Evolutionary conservation across 2,888 invertebrate species (phyloP).

Genomic region (Blastobasis adustella): DNA sequence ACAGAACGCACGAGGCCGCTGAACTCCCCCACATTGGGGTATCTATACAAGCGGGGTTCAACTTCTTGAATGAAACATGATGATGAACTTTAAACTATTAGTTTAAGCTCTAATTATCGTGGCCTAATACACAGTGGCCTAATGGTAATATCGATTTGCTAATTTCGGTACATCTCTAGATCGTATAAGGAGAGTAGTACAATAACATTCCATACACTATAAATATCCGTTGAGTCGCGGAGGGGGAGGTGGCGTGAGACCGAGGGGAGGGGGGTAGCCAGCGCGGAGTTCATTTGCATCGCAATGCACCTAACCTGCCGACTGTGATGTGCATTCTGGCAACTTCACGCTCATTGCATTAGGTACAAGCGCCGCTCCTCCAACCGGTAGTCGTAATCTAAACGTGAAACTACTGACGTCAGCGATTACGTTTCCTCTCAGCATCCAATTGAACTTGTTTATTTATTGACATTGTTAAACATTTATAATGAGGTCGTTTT

Average conservation of each 20-base stretch:
- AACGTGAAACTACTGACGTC: no score
- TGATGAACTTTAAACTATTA: neutral
- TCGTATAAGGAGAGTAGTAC: slow-evolving; percentile 34
- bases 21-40: no score
- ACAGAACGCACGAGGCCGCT: no score
- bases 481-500: no score
- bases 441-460: no score
- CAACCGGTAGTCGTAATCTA: no score
- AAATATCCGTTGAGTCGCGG: slow-evolving; percentile 48
- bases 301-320: slow-evolving; percentile 25
- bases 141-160: slow-evolving; percentile 2
- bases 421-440: no score
- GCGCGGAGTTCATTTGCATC: slow-evolving; percentile 58
- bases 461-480: no score
- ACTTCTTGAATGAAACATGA: no score
- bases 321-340: slow-evolving; percentile 2
- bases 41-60: no score
- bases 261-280: slow-evolving; percentile 27
- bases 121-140: neutral
- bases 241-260: slow-evolving; percentile 10
- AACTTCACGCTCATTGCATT: neutral
- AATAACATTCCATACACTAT: slow-evolving; percentile 61
- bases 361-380: no score
- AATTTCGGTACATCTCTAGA: slow-evolving; percentile 23
- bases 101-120: neutral